Percentiles rank a stretch among this genome's conserved stretches.
These are phyloP conservation scores for Terrapene triunguis DNA, from an alignment of 2,113 vertebrate species.

Conservation along the genomic window DNA sequence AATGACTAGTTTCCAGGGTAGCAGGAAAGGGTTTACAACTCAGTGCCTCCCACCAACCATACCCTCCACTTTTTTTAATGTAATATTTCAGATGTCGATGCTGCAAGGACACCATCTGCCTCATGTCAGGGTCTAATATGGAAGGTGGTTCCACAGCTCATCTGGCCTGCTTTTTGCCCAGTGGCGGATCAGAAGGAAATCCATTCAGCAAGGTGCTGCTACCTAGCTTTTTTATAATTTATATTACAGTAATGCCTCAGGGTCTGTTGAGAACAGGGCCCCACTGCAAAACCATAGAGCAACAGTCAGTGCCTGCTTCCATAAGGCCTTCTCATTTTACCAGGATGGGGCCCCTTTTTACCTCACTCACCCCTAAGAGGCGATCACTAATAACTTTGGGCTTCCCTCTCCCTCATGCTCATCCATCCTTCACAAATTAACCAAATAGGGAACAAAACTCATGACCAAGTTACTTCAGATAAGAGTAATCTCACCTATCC, in stretches of 20 bases:
- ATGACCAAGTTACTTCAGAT: slow-evolving; percentile 37
- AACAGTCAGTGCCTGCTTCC: background rate
- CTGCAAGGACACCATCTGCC: slow-evolving; percentile 17
- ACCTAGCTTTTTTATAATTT: background rate
- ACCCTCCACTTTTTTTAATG: background rate
- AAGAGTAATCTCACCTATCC: background rate
- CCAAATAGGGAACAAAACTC: slow-evolving; percentile 72
- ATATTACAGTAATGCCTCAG: background rate
- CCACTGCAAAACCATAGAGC: background rate
- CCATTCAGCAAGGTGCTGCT: background rate
- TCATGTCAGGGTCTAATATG: background rate
- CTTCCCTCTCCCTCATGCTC: background rate
- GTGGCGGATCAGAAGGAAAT: background rate
- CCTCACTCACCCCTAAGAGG: background rate
- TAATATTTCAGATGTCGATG: background rate
- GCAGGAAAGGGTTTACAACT: background rate
- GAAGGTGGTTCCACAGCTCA: background rate
- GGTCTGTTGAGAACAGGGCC: background rate
- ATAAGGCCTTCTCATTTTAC: background rate
- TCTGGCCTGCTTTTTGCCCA: background rate
- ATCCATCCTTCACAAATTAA: background rate
- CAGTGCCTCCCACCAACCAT: background rate
- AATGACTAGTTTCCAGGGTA: slow-evolving; percentile 1
- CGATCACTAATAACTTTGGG: background rate
- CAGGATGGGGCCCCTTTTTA: slow-evolving; percentile 17